Conservation (phyloP, 37 sponge, comb jelly and placozoan species). For the Trichoplax adhaerens region DNA sequence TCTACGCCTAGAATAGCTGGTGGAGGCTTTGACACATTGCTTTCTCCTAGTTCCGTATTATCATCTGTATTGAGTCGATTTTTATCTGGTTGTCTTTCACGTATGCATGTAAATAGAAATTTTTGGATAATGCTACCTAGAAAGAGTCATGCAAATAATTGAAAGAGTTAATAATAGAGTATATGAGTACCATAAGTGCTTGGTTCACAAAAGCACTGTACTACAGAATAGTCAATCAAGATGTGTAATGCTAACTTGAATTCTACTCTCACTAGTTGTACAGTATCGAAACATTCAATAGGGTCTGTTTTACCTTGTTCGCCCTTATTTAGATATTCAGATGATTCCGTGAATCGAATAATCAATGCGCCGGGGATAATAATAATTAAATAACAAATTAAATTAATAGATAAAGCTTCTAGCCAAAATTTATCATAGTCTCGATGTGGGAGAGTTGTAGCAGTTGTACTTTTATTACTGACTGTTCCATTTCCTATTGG, state of each 20-base stretch:
- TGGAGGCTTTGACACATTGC: not conserved
- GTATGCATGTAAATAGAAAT: conserved; percentile 24
- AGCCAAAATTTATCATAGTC: conserved; percentile 23
- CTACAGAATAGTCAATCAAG: no score
- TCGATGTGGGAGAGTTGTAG: no score
- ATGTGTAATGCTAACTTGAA: no score
- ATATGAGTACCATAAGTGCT: not conserved
- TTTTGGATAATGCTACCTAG: conserved; percentile 7
- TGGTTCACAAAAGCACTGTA: no score
- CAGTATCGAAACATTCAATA: no score
- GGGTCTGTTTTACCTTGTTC: not conserved
- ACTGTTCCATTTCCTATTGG: no score
- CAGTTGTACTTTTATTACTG: no score
- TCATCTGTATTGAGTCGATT: conserved; percentile 1
- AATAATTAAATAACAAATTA: conserved; percentile 58
- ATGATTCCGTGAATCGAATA: conserved; percentile 40
- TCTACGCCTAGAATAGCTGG: not conserved
- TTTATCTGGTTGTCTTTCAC: conserved; percentile 19
- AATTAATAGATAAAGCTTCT: conserved; percentile 57
- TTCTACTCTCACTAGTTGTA: no score
- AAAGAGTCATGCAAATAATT: conserved; percentile 21
- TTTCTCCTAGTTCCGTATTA: conserved; percentile 6
- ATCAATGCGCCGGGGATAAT: conserved; percentile 59
- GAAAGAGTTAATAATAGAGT: not conserved
- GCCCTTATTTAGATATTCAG: conserved; percentile 44